Conservation (phyloP, 2,888 invertebrate genomes). For the Tetrapedia diversipes region DNA sequence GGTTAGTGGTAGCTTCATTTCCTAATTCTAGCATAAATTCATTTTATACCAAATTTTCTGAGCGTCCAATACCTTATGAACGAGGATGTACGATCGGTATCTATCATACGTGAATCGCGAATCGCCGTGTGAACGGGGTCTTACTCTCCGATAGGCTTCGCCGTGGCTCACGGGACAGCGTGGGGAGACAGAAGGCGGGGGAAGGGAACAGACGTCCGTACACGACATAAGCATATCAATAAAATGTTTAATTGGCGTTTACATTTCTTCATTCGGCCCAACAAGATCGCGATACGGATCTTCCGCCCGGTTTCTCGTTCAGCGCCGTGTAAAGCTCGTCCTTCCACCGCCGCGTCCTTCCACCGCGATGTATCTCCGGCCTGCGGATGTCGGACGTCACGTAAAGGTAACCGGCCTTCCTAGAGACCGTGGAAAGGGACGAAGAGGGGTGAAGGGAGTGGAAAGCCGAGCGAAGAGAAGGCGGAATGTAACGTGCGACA, state of each 20-base stretch:
- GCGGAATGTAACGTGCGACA: slow-evolving; percentile 25
- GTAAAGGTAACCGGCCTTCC: slow-evolving; percentile 49
- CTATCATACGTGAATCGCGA: no score
- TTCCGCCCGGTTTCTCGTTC: slow-evolving; percentile 67
- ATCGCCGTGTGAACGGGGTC: no score
- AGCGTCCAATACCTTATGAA: no score
- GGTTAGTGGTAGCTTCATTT: no score
- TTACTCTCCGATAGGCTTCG: no score
- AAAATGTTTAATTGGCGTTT: slow-evolving; percentile 82
- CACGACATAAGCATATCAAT: slow-evolving; percentile 81
- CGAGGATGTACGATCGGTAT: no score
- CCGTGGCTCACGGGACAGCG: background rate
- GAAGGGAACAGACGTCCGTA: slow-evolving; percentile 69
- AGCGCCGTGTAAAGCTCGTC: slow-evolving; percentile 65
- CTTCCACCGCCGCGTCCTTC: slow-evolving; percentile 54
- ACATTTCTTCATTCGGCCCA: slow-evolving; percentile 80
- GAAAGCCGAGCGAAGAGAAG: slow-evolving; percentile 44
- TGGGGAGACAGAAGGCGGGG: slow-evolving; percentile 10
- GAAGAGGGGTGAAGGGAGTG: background rate
- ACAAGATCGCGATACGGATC: slow-evolving; percentile 79
- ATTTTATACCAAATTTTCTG: no score
- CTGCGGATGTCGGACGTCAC: slow-evolving; percentile 58
- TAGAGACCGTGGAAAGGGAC: slow-evolving; percentile 7
- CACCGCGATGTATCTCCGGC: slow-evolving; percentile 47
- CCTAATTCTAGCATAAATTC: no score